Evolutionary conservation across 2,113 vertebrate genomes (phyloP), one percentile per base, ranked within the genome.

Genomic region (Amphiprion ocellaris): DNA sequence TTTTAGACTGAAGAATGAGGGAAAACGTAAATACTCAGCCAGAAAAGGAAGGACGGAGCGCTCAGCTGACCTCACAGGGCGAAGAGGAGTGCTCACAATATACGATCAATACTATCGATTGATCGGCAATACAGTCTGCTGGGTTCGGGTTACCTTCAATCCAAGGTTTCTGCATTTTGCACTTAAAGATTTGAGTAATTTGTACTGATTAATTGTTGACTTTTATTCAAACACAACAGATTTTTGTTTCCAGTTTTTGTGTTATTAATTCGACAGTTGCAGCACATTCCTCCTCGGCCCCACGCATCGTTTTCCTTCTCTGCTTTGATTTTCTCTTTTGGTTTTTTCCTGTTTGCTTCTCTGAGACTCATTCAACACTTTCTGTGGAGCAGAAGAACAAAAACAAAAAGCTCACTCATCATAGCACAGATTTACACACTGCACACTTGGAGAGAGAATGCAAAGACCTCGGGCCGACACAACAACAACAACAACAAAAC

Each of bases 381-480:
- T 89, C 69, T 19, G 69, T 44, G 73, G 63, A 87, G 78, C 78
- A 73, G 77, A 55, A 72, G 30, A 81, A 79, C 12, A 65, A 75
- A 81, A 81, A 69, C 19, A 24, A 77, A 71, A 53, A 79, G 61
- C 73, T 71, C 84, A 78, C 65, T 83, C 66, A 50, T 23, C 73
- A 65, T 62, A 46, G 68, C 78, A 87, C 74, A 84, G 53, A 60
- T 71, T 54, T 81, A 58, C 82, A 83, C 79, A 78, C 85, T 24
- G 52, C 79, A 82, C 83, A 74, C 81, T 41, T 37, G 71, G 70
- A 37, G 33, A 37, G 61, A 54, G 87, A 89, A 92, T 89, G 90
- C 92, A 91, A 89, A 91, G 89, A 92, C 84, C 87, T 90, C 50
- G 24, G 64, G 49, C 16, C 67, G 53, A 55, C 44, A 37, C 65